Conservation (phyloP, 2,888 invertebrate species). For the Entomobrya proxima region DNA sequence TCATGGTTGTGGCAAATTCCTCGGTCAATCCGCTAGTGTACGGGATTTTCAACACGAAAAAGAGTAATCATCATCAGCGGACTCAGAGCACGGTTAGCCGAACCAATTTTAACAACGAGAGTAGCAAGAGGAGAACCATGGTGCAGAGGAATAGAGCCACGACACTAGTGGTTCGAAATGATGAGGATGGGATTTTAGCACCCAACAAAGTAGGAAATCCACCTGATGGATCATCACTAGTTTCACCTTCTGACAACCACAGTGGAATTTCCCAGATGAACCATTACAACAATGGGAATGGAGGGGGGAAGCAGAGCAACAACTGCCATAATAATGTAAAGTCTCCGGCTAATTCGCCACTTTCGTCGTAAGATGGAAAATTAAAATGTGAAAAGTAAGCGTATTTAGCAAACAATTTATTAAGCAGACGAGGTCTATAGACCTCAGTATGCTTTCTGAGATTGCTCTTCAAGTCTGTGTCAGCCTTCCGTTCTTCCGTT, state of each 20-base stretch:
- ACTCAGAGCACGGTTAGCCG: conserved; percentile 36
- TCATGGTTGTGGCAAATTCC: conserved; percentile 88
- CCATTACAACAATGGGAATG: too few relatives aligned
- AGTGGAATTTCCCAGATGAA: conserved; percentile 1
- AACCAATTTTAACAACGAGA: conserved; percentile 1
- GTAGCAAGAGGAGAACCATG: conserved; percentile 26
- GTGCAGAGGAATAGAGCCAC: not conserved
- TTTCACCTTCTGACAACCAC: too few relatives aligned
- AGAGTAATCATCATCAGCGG: conserved; percentile 22
- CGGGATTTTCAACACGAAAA: conserved; percentile 80
- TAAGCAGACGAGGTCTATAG: too few relatives aligned
- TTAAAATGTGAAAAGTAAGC: too few relatives aligned
- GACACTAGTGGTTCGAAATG: not conserved
- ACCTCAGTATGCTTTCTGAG: too few relatives aligned
- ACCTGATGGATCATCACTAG: conserved; percentile 5
- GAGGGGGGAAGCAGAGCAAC: too few relatives aligned
- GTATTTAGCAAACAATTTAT: too few relatives aligned
- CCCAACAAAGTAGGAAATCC: not conserved
- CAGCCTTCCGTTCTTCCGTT: too few relatives aligned
- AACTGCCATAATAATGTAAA: not conserved
- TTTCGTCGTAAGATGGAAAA: too few relatives aligned
- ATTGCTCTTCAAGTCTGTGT: too few relatives aligned
- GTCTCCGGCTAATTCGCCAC: not conserved
- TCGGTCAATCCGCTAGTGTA: conserved; percentile 89
- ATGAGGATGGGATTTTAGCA: not conserved